Evolutionary conservation across 2,797 vertebrate genomes (phyloP).

Genomic region (Mormyrops attenuatus): DNA sequence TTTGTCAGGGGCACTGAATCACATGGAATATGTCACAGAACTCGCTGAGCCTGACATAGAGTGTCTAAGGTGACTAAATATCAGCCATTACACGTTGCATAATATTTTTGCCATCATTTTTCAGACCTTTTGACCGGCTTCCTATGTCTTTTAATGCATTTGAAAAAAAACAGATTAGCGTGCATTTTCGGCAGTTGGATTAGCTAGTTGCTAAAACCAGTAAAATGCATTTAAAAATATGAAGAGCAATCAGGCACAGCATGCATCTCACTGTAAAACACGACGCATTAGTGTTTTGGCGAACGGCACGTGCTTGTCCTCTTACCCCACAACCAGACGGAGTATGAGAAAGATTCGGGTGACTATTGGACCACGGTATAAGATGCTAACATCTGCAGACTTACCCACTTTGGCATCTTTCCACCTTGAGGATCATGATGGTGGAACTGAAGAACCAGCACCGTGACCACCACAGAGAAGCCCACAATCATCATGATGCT

Average conservation of each 20-base stretch:
- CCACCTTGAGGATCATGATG: constrained; percentile 84
- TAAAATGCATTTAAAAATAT: neutral
- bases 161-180: too few relatives aligned
- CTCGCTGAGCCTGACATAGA: neutral
- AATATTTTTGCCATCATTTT: neutral
- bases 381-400: constrained; percentile 28
- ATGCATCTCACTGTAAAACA: neutral
- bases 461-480: constrained; percentile 83
- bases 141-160: neutral
- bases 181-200: neutral
- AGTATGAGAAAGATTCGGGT: neutral
- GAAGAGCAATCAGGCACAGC: neutral
- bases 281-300: neutral
- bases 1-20: neutral
- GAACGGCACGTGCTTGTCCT: neutral
- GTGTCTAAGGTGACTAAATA: neutral
- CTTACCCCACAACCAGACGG: neutral
- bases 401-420: constrained; percentile 87
- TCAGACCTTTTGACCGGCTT: neutral
- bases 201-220: neutral
- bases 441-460: constrained; percentile 84
- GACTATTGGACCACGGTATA: neutral
- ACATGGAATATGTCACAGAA: neutral
- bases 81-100: neutral
- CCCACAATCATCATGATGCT: constrained; percentile 91